These are phyloP conservation scores for Drosophila nigricruria DNA, from an alignment of 2,888 invertebrate genomes.

Conservation along the genomic window DNA sequence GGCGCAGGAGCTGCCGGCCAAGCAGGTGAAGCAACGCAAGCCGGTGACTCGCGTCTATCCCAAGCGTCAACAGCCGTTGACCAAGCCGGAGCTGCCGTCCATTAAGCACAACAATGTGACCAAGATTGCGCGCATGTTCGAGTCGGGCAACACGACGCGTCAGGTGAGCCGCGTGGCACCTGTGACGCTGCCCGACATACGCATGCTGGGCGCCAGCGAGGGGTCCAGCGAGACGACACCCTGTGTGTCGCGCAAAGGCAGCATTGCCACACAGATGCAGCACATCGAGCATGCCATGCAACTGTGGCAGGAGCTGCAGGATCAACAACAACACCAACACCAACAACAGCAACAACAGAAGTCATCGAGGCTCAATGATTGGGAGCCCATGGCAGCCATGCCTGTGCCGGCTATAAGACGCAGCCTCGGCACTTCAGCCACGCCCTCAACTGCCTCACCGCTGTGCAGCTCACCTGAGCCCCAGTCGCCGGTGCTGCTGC, in stretches of 20 bases:
- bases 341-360: constrained; percentile 43
- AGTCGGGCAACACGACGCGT: constrained; percentile 73
- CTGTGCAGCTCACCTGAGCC: constrained; percentile 71
- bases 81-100: constrained; percentile 40
- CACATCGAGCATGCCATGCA: constrained; percentile 81
- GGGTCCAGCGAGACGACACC: constrained; percentile 61
- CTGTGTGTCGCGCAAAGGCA: constrained; percentile 54
- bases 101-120: constrained; percentile 80
- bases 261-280: constrained; percentile 70
- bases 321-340: constrained; percentile 45
- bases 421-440: constrained; percentile 74
- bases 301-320: constrained; percentile 74
- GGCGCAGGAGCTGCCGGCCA: constrained; percentile 61
- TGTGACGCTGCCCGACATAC: constrained; percentile 68
- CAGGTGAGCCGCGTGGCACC: constrained; percentile 81
- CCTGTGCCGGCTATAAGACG: constrained; percentile 53
- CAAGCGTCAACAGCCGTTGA: constrained; percentile 65
- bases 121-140: constrained; percentile 84
- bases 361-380: constrained; percentile 28
- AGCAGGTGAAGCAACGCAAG: constrained; percentile 77
- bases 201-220: constrained; percentile 56
- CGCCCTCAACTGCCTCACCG: constrained; percentile 80
- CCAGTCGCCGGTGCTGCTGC: constrained; percentile 65
- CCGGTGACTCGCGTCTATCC: constrained; percentile 82
- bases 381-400: constrained; percentile 61